Evolutionary conservation across 2,888 invertebrate species (phyloP), one percentile per base, ranked within the genome.

Genomic region (Ectropis crepuscularia): DNA sequence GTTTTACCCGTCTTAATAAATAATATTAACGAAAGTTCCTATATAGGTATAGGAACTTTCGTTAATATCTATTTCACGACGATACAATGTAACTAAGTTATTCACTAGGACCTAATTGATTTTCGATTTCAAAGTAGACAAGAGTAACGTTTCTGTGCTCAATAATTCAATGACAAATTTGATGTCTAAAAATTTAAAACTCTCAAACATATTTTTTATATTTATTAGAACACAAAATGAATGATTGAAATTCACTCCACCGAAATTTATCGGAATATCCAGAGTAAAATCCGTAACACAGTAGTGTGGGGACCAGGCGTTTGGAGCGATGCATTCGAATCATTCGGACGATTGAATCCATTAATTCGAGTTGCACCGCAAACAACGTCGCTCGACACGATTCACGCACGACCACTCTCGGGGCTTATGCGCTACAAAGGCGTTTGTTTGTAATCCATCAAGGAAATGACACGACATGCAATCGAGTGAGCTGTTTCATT

Each of bases 261-360:
- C 11, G 5, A n/a, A 12, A 8, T 12, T 16, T 9, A 47, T 43
- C 37, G 16, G 38, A 38, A 53, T 7, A 63, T 67, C 39, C 36
- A 60, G 42, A 48, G 50, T 6, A 7, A 51, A 47, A 42, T 8
- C 49, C 28, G 28, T 48, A 54, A 53, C 57, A 61, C 43, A 61
- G 64, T 28, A 64, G 59, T 43, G 42, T 7, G 61, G 9, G 41
- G 12, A 43, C 54, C 45, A 53, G 39, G 48, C 59, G 57, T 63
- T 68, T 61, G 61, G 63, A 76, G 77, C 74, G 77, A 77, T 80
- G 78, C 79, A 84, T 80, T 77, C 81, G 79, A 84, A 85, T 86
- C 79, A 86, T 83, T 80, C 82, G 77, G 76, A 72, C 83, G 83
- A 86, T 87, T 82, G 82, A 80, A 83, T 83, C 82, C 84, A 86